Evolutionary conservation across 2,113 vertebrate species (phyloP), one percentile per base, ranked within the genome.

Genomic region (Rattus rattus): DNA sequence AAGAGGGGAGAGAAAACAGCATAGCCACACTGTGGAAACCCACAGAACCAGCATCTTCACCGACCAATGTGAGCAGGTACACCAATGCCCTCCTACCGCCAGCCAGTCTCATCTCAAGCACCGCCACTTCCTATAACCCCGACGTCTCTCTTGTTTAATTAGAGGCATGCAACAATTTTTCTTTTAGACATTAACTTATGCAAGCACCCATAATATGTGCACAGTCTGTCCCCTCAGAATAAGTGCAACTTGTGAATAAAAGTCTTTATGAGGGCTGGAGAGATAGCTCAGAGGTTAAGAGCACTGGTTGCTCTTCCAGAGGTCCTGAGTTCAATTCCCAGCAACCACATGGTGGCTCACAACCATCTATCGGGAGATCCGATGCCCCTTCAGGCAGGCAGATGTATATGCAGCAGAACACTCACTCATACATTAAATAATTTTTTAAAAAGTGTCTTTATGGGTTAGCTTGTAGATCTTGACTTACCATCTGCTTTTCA

Each of bases 141-240:
- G 12, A 39, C 87, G 86, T 87, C 65, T 88, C 77, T 80, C 36
- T 20, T 65, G 20, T 47, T 94, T 43, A 86, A 92, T 36, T 83
- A 19, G 54, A 94, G 87, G 33, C 30, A 77, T 92, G 75, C 24
- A 95, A 88, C n/a, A 75, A 81, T 39, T n/a, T 70, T 39, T 28
- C n/a, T 43, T 63, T 94, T 80, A 26, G 63, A 69, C 81, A 86
- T 81, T 92, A 88, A 73, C 89, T 95, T 92, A 85, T 91, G 73
- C 10, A 91, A 90, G 95, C 14, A 65, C 43, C 90, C 0, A 28
- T 63, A 93, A 43, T 33, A 69, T 33, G 67, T 69, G 13, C 30
- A 69, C 14, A 69, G n/a, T 73, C 11, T 39, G 19, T 80, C 83
- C 47, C 81, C 54, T 88, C 56, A 90, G 90, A 97, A 83, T 56